Evolutionary conservation across 1,140 invertebrate species (phyloP).

Genomic region (Cheumatopsyche charites): DNA sequence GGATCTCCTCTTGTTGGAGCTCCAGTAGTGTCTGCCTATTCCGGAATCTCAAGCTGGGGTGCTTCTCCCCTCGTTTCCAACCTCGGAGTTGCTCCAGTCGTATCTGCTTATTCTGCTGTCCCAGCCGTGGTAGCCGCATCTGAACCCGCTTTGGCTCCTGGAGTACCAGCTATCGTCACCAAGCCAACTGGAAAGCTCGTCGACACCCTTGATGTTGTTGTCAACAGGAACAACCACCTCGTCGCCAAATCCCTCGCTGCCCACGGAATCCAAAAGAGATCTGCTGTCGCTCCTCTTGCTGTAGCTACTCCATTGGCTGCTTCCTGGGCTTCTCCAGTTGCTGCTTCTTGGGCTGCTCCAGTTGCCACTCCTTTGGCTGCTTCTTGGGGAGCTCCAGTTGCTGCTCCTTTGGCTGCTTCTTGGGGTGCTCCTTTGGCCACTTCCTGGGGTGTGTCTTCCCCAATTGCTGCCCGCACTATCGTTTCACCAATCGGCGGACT

Average conservation of each 20-base stretch:
- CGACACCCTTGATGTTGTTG: slow-evolving; percentile 58
- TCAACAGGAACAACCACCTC: slow-evolving; percentile 58
- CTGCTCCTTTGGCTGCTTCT: slow-evolving; percentile 52
- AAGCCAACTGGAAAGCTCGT: slow-evolving; percentile 52
- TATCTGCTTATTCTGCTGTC: slow-evolving; percentile 46
- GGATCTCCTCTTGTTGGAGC: slow-evolving; percentile 49
- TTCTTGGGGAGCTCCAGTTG: not conserved
- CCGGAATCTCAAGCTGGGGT: not conserved
- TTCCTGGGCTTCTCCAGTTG: not conserved
- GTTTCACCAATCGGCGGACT: not conserved
- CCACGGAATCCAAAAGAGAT: slow-evolving; percentile 51
- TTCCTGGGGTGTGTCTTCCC: not conserved
- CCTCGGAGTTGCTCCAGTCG: slow-evolving; percentile 43
- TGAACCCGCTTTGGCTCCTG: slow-evolving; percentile 53
- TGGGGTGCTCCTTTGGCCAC: slow-evolving; percentile 40
- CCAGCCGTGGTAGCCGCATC: slow-evolving; percentile 49
- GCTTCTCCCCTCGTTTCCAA: slow-evolving; percentile 42
- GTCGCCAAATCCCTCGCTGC: slow-evolving; percentile 49
- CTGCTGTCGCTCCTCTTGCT: slow-evolving; percentile 49
- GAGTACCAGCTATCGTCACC: slow-evolving; percentile 54
- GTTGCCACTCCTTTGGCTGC: not conserved
- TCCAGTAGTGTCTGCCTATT: not conserved
- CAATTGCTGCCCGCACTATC: slow-evolving; percentile 2
- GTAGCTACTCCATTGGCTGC: slow-evolving; percentile 17
- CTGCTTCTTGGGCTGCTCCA: not conserved